These are phyloP conservation scores for Ectropis grisescens DNA, from an alignment of 1,140 invertebrate genomes.

Conservation along the genomic window DNA sequence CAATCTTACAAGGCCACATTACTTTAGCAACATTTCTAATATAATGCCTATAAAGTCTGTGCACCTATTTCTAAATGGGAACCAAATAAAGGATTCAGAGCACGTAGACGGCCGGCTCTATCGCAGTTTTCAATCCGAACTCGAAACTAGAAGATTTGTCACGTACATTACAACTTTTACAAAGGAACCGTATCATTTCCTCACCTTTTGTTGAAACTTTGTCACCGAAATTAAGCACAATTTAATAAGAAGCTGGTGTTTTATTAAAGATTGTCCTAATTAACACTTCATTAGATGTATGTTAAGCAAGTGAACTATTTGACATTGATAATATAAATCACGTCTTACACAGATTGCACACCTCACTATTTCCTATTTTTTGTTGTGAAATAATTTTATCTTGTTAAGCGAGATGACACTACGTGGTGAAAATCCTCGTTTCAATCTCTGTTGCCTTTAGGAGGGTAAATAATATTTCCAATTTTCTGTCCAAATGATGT, in stretches of 20 bases:
- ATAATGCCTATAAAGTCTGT: conserved; percentile 30
- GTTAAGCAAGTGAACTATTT: too few species aligned
- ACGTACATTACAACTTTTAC: conserved; percentile 56
- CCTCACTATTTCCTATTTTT: too few species aligned
- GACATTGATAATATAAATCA: too few species aligned
- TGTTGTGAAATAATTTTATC: too few species aligned
- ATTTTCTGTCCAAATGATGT: conserved; percentile 16
- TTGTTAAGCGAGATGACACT: too few species aligned
- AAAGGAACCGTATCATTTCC: conserved; percentile 43
- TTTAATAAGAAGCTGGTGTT: conserved; percentile 9
- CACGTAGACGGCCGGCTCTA: conserved; percentile 47
- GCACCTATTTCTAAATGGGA: conserved; percentile 43
- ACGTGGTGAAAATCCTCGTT: too few species aligned
- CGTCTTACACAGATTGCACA: too few species aligned
- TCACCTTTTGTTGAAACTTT: conserved; percentile 34
- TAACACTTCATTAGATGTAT: too few species aligned
- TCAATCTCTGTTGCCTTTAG: too few species aligned
- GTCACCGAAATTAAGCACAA: conserved; percentile 13
- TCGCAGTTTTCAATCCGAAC: conserved; percentile 63
- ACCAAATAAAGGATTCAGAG: conserved; percentile 42
- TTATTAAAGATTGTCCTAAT: too few species aligned
- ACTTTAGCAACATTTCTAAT: conserved; percentile 23
- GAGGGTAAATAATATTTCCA: conserved; percentile 10
- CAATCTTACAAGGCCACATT: conserved; percentile 16
- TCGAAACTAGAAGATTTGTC: conserved; percentile 60